Percentiles rank a stretch among this genome's conserved stretches.
phyloP scores from a whole-genome alignment of 2,113 vertebrate genomes.

The Zapornia atra region DNA sequence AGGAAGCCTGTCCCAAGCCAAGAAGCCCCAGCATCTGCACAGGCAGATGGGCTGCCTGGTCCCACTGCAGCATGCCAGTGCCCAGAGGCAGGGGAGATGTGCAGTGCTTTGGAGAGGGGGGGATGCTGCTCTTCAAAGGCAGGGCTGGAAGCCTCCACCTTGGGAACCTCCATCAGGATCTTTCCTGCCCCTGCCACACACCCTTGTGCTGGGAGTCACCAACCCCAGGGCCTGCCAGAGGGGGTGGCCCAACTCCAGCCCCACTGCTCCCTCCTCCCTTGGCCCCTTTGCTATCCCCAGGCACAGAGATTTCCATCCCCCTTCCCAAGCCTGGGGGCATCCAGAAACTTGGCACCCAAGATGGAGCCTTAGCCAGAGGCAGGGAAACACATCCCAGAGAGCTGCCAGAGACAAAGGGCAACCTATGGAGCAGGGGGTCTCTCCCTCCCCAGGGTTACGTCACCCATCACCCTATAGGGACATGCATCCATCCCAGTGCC shows the following conservation, averaged over 20 bases:
- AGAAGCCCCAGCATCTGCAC: not conserved
- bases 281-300: not conserved
- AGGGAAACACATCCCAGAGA: not conserved
- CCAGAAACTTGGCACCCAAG: not conserved
- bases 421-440: not conserved
- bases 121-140: not conserved
- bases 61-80: accelerated
- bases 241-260: not conserved
- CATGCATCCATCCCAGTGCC: not conserved
- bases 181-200: not conserved
- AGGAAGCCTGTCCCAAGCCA: not conserved
- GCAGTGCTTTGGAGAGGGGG: accelerated
- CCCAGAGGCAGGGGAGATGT: not conserved
- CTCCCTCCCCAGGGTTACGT: not conserved
- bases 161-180: not conserved
- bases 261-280: not conserved
- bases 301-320: not conserved
- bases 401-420: not conserved
- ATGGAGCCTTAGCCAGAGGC: not conserved
- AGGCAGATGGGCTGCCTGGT: not conserved
- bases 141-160: not conserved
- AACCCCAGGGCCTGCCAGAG: not conserved
- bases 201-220: not conserved
- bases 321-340: not conserved
- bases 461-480: not conserved